phyloP scores from a whole-genome alignment of 2,888 invertebrate species.

The Epistrophella euchroma region DNA sequence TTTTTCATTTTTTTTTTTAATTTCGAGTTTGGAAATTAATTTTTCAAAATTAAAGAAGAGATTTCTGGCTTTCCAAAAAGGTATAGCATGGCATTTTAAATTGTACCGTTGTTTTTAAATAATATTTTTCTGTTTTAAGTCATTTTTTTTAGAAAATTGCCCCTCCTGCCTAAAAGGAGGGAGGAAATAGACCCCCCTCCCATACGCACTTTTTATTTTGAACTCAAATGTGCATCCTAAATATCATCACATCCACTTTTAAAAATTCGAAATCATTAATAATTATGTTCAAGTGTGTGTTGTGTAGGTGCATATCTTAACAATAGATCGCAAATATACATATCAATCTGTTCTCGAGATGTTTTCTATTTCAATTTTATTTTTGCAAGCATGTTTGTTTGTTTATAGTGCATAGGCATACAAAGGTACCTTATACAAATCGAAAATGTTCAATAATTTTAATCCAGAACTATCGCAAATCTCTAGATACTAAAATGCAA shows the following conservation, averaged over 20 bases:
- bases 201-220: no score
- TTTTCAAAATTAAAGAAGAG: no score
- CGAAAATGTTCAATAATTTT: constrained; percentile 44
- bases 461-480: constrained; percentile 19
- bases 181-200: no score
- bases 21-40: no score
- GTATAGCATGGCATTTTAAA: no score
- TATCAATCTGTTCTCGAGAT: constrained; percentile 1
- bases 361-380: constrained; percentile 10
- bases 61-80: no score
- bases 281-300: background rate
- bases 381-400: background rate
- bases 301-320: background rate
- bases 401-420: background rate
- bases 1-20: no score
- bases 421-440: background rate
- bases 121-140: no score
- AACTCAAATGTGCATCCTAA: background rate
- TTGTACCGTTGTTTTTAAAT: no score
- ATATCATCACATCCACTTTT: background rate
- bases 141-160: no score
- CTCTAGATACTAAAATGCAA: constrained; percentile 31
- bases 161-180: no score
- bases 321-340: constrained; percentile 10
- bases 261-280: background rate